Base-by-base conservation (phyloP, 2,888 invertebrate species). In the Eilema caniola region DNA sequence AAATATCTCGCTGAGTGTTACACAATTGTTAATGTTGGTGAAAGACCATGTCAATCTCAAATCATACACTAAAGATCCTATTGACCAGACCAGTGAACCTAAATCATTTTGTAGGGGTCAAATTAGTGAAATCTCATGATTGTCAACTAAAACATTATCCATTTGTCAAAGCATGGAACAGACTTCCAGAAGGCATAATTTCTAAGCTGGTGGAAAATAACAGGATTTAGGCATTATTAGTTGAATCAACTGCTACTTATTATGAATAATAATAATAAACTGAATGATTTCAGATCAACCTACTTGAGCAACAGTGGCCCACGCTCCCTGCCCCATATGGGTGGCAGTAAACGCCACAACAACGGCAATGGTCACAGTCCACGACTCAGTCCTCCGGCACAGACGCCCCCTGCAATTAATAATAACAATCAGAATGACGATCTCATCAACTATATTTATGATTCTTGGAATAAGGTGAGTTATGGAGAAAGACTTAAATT, bases 401-500 rank as follows among this genome's bases (percentile, higher is more conserved):
- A 90, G 79, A 85, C 87, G 7, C 88, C 86, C 20, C 80, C 82
- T 59, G 76, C 86, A 1, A 85, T 75, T 61, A 79, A 77, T 69
- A 81, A 76, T 66, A 79, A 79, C 69, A 85, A 86, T 72, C 97
- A 97, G 80, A 97, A 98, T 82, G 97, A 97, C 86, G 98, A 98
- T 90, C 94, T 98, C 85, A 97, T 98, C 81, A 97, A 96, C 87
- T 98, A 97, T 86, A 97, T 98, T 80, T 97, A 96, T 87, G 98
- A 98, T 81, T 97, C 97, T 71, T 97, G 97, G 97, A 96, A 96
- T 89, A 96, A 96, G 95, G 97, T 97, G 31, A 68, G 68, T 47
- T 8, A 0, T 4, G 20, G 28, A 7, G 37, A 37, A 37, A 37
- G 11, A 14, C 37, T 33, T 33, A 8, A 1, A 16, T 41, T 16